Conservation (phyloP, 2,113 vertebrate genomes). For the Gasterosteus nipponicus region DNA sequence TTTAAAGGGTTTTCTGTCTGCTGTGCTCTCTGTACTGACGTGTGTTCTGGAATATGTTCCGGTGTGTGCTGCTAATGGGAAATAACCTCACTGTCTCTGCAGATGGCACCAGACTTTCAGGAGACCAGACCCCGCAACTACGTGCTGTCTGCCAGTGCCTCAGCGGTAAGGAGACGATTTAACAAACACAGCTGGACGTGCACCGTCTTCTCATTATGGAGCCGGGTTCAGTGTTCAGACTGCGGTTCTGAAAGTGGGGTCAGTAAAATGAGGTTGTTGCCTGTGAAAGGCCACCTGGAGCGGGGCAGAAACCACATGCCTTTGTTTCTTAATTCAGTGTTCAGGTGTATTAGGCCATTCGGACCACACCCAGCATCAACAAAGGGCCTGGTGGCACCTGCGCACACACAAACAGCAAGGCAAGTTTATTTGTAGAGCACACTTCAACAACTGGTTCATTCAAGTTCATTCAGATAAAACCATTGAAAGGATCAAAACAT, state of each 20-base stretch:
- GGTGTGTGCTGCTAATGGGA: neutral
- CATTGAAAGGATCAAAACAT: too few relatives aligned
- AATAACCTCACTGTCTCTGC: constrained; percentile 9
- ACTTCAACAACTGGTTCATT: too few relatives aligned
- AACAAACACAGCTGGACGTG: neutral
- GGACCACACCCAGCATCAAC: too few relatives aligned
- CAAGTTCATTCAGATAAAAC: too few relatives aligned
- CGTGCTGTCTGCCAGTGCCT: constrained; percentile 94
- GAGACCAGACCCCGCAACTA: constrained; percentile 98
- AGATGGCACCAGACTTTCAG: constrained; percentile 91
- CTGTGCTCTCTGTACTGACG: constrained; percentile 5
- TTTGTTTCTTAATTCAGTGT: neutral
- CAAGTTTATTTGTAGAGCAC: too few relatives aligned
- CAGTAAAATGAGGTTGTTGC: neutral
- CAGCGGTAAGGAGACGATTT: constrained; percentile 87
- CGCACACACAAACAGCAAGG: too few relatives aligned
- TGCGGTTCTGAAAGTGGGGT: neutral
- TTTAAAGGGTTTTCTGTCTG: too few relatives aligned
- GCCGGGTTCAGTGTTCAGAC: neutral
- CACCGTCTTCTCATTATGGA: too few relatives aligned
- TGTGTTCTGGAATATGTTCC: neutral
- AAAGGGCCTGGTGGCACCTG: neutral
- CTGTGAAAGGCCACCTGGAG: neutral
- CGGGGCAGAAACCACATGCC: neutral
- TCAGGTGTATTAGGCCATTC: too few relatives aligned